Percentiles rank a stretch among this genome's conserved stretches.
Evolutionary conservation across 1,140 invertebrate genomes (phyloP).

Genomic region (Ganaspis sp.): DNA sequence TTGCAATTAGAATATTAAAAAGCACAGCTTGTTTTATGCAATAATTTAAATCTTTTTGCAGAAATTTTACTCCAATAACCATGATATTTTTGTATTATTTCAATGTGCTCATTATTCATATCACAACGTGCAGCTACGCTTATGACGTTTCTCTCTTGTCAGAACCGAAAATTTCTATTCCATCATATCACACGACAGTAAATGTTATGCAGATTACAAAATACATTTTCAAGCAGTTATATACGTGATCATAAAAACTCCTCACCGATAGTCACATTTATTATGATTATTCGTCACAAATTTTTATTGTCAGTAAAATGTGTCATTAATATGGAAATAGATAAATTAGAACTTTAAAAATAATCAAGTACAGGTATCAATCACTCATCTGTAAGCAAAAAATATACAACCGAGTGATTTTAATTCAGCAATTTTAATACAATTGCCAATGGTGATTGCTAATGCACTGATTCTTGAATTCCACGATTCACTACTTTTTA

Average conservation of each 20-base stretch:
- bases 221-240: slow-evolving; percentile 6
- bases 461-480: too few relatives aligned
- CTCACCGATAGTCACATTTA: not conserved
- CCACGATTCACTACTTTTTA: too few relatives aligned
- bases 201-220: not conserved
- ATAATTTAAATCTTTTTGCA: not conserved
- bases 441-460: too few relatives aligned
- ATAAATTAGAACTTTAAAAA: too few relatives aligned
- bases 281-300: not conserved
- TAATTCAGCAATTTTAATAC: too few relatives aligned
- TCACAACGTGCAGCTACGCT: not conserved
- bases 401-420: too few relatives aligned
- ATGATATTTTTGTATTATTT: not conserved
- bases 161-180: slow-evolving; percentile 23
- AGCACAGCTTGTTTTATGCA: too few relatives aligned
- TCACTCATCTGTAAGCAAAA: too few relatives aligned
- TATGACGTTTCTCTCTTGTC: not conserved
- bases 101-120: not conserved
- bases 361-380: too few relatives aligned
- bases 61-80: not conserved
- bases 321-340: too few relatives aligned
- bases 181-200: not conserved
- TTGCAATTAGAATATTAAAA: too few relatives aligned
- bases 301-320: not conserved
- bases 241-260: not conserved